Evolutionary conservation across 2,797 vertebrate species (phyloP).

Genomic region (Semaprochilodus insignis): DNA sequence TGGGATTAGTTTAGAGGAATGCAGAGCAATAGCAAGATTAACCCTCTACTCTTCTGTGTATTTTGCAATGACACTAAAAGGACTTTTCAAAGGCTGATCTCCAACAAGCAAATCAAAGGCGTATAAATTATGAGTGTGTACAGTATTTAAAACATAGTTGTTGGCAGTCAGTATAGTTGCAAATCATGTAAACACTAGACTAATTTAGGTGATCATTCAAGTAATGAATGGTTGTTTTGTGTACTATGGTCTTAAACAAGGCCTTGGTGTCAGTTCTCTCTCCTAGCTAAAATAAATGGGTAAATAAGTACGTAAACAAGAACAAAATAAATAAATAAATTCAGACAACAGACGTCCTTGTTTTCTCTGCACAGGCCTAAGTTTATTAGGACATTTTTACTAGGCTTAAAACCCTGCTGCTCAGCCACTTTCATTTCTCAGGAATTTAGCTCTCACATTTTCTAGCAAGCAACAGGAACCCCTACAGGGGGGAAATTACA

Average conservation of each 20-base stretch:
- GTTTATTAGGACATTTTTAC: constrained; percentile 42
- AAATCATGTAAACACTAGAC: neutral
- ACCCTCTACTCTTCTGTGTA: neutral
- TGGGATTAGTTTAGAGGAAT: constrained; percentile 56
- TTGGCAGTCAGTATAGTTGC: neutral
- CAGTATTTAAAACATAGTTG: neutral
- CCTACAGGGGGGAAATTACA: neutral
- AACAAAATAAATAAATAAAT: constrained; percentile 16
- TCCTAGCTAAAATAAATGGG: neutral
- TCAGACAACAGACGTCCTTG: constrained; percentile 41
- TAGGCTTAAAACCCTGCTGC: constrained; percentile 42
- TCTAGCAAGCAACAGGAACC: neutral
- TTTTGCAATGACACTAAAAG: neutral
- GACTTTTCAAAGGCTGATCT: neutral
- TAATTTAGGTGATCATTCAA: neutral
- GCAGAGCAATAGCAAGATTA: constrained; percentile 35
- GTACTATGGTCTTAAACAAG: neutral
- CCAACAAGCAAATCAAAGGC: neutral
- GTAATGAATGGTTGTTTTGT: neutral
- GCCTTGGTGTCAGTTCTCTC: neutral
- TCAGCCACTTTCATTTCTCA: constrained; percentile 19
- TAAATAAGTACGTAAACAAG: neutral
- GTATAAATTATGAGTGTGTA: neutral
- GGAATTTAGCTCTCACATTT: constrained; percentile 10
- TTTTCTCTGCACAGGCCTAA: constrained; percentile 29